Percentiles rank a stretch among this genome's conserved stretches.
These are phyloP conservation scores for Crepidodera aurea DNA, from an alignment of 2,888 invertebrate species.

Conservation along the genomic window DNA sequence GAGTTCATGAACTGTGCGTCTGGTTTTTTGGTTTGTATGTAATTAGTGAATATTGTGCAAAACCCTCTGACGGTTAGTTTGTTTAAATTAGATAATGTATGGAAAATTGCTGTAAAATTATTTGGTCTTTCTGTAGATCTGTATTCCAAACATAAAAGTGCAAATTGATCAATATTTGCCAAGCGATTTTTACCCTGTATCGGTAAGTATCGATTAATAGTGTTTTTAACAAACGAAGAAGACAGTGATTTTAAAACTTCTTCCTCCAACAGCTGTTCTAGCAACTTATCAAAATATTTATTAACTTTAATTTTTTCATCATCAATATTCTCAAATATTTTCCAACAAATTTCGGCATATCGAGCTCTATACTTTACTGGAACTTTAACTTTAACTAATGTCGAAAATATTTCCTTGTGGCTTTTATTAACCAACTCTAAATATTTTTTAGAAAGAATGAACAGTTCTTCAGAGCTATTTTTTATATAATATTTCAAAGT, in stretches of 20 bases:
- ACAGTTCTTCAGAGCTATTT: slow-evolving; percentile 33
- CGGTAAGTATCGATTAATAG: neutral
- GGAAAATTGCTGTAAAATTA: neutral
- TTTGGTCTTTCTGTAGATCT: neutral
- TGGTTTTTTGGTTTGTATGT: neutral
- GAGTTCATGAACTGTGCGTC: neutral
- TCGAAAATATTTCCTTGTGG: slow-evolving; percentile 32
- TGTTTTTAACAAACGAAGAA: slow-evolving; percentile 7
- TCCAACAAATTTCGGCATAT: slow-evolving; percentile 37
- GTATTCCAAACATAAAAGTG: slow-evolving; percentile 5
- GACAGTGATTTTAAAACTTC: slow-evolving; percentile 16
- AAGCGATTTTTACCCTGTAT: slow-evolving; percentile 11
- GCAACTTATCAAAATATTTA: slow-evolving; percentile 16
- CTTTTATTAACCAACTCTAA: slow-evolving; percentile 32
- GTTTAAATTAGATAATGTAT: neutral
- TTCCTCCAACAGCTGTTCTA: neutral
- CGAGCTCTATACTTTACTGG: slow-evolving; percentile 27
- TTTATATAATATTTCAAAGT: slow-evolving; percentile 38
- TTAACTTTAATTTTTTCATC: slow-evolving; percentile 19
- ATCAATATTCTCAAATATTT: slow-evolving; percentile 29
- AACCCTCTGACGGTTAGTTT: neutral
- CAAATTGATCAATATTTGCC: slow-evolving; percentile 8
- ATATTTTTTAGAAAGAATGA: slow-evolving; percentile 27
- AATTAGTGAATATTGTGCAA: neutral
- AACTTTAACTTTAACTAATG: slow-evolving; percentile 23